phyloP scores from a whole-genome alignment of 2,888 invertebrate species.

The Ferrisia virgata region DNA sequence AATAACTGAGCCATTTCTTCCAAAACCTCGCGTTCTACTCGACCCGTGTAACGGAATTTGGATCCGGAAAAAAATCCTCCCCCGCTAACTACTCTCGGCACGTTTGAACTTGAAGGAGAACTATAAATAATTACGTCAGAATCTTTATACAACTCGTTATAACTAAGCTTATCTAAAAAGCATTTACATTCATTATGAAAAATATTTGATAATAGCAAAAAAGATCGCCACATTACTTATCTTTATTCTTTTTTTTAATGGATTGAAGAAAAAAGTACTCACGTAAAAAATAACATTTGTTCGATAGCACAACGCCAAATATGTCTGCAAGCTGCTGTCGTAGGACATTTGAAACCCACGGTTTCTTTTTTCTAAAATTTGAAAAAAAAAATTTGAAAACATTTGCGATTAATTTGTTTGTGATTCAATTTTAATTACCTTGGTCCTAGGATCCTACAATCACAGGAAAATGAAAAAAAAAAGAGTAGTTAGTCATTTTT shows the following conservation, averaged over 20 bases:
- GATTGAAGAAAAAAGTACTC: slow-evolving; percentile 53
- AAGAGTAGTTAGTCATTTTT: slow-evolving; percentile 29
- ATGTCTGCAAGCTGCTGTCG: slow-evolving; percentile 87
- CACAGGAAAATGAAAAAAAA: slow-evolving; percentile 42
- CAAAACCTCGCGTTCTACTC: slow-evolving; percentile 87
- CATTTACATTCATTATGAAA: background rate
- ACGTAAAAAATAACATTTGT: slow-evolving; percentile 98
- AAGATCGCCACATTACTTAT: background rate
- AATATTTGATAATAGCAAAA: background rate
- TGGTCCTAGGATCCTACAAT: slow-evolving; percentile 57
- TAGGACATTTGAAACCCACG: slow-evolving; percentile 92
- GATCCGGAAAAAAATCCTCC: slow-evolving; percentile 92
- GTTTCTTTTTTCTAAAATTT: slow-evolving; percentile 82
- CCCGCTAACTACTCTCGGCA: slow-evolving; percentile 77
- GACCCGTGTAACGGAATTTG: slow-evolving; percentile 83
- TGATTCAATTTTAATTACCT: slow-evolving; percentile 53
- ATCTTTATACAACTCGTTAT: background rate
- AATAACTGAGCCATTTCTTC: slow-evolving; percentile 65
- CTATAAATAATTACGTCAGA: slow-evolving; percentile 56
- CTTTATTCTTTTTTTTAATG: background rate
- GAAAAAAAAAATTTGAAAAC: slow-evolving; percentile 15
- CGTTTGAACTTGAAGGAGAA: slow-evolving; percentile 80
- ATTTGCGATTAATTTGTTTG: background rate
- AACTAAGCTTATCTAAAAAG: background rate
- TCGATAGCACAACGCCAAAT: slow-evolving; percentile 97